These are phyloP conservation scores for Malachius bipustulatus DNA, from an alignment of 2,888 invertebrate species.

Conservation along the genomic window DNA sequence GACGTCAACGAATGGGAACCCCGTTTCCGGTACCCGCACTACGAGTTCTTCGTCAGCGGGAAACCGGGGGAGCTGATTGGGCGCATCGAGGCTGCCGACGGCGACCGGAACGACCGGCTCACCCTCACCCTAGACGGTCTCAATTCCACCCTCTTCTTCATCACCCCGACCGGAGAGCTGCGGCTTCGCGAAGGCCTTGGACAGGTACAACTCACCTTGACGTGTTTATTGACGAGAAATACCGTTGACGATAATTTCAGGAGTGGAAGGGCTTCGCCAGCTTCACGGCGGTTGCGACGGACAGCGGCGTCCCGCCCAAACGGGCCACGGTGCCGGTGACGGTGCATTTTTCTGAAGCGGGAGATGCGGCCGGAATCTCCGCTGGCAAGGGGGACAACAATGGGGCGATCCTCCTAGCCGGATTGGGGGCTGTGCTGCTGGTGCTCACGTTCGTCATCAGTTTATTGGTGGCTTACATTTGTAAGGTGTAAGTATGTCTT, in stretches of 20 bases:
- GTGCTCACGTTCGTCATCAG: conserved; percentile 64
- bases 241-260: no score
- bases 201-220: no score
- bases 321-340: conserved; percentile 59
- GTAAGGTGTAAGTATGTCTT: conserved; percentile 48
- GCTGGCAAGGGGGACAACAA: conserved; percentile 25
- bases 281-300: conserved; percentile 71
- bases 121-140: conserved; percentile 48
- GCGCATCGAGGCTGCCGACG: conserved; percentile 75
- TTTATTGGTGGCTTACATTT: conserved; percentile 64
- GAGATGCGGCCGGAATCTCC: conserved; percentile 30
- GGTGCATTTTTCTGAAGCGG: conserved; percentile 45
- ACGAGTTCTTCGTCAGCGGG: conserved; percentile 58
- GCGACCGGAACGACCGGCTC: conserved; percentile 65
- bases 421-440: conserved; percentile 60
- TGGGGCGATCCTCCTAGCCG: conserved; percentile 39
- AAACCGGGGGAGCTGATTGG: conserved; percentile 39
- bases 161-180: conserved; percentile 56
- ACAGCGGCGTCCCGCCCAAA: conserved; percentile 73
- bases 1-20: conserved; percentile 94
- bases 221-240: conserved; percentile 39
- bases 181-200: conserved; percentile 37
- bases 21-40: conserved; percentile 74
- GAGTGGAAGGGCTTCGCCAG: conserved; percentile 52
- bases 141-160: conserved; percentile 41